Conservation (phyloP, 2,797 vertebrate species). For the Acrocephalus scirpaceus region DNA sequence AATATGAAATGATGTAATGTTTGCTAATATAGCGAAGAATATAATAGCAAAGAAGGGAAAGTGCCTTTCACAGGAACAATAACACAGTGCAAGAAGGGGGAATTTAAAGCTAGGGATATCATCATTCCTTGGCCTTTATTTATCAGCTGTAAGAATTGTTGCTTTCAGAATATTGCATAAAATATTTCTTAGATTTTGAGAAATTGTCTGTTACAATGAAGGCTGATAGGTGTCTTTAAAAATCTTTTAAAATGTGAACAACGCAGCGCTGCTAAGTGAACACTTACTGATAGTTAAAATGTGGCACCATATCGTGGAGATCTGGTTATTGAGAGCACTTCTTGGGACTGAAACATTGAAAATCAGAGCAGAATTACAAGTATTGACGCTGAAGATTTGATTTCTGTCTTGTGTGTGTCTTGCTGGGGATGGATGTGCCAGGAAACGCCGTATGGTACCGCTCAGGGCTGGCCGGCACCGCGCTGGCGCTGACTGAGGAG, state of each 20-base stretch:
- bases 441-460: not conserved
- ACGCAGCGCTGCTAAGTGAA: fast-evolving
- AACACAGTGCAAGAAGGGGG: not conserved
- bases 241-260: not conserved
- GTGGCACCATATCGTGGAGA: not conserved
- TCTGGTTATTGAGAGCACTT: not conserved
- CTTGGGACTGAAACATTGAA: not conserved
- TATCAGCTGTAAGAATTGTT: not conserved
- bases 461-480: not conserved
- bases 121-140: not conserved
- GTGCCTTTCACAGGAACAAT: not conserved
- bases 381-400: not conserved
- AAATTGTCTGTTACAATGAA: not conserved
- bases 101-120: not conserved
- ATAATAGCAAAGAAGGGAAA: not conserved
- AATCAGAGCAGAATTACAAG: not conserved
- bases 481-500: not conserved
- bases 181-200: not conserved
- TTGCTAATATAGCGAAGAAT: not conserved
- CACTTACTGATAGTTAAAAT: fast-evolving
- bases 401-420: not conserved
- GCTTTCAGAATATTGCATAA: not conserved
- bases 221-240: not conserved
- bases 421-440: conserved; percentile 26
- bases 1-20: not conserved